phyloP scores from a whole-genome alignment of 2,888 invertebrate species.

The Eupithecia centaureata region DNA sequence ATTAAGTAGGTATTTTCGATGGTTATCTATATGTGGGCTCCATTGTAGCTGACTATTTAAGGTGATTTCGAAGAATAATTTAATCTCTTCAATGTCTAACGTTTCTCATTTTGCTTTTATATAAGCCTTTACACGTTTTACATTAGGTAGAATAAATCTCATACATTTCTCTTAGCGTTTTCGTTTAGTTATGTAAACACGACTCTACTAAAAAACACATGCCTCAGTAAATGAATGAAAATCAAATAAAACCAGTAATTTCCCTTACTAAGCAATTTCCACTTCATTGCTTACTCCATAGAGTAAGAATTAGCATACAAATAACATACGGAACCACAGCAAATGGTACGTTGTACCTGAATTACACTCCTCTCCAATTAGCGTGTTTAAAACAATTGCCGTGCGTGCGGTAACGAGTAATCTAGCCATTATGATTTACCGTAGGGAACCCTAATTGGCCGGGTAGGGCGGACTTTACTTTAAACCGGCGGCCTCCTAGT shows the following conservation, averaged over 20 bases:
- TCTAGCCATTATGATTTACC: constrained; percentile 50
- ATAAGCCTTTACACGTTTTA: too few species aligned
- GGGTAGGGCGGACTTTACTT: background rate
- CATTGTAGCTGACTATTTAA: too few species aligned
- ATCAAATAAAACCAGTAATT: constrained; percentile 20
- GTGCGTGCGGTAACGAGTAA: constrained; percentile 35
- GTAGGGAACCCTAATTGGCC: constrained; percentile 38
- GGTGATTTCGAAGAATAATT: too few species aligned
- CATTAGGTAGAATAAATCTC: too few species aligned
- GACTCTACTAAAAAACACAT: too few species aligned
- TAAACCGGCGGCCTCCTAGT: background rate
- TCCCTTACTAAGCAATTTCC: constrained; percentile 21
- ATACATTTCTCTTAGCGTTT: too few species aligned
- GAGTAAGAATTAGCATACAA: constrained; percentile 38
- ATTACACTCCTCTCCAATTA: constrained; percentile 48
- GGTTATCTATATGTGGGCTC: too few species aligned
- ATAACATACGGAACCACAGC: constrained; percentile 35
- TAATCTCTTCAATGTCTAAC: too few species aligned
- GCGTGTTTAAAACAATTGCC: constrained; percentile 55
- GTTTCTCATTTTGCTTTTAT: too few species aligned
- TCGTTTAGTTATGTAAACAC: too few species aligned
- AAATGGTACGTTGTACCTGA: constrained; percentile 37
- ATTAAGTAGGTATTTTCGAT: too few species aligned
- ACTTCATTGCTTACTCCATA: constrained; percentile 20
- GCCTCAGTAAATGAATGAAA: background rate